Percentiles rank a stretch among this genome's conserved stretches.
Evolutionary conservation across 2,888 invertebrate genomes (phyloP).

Genomic region (Conistra vaccinii): DNA sequence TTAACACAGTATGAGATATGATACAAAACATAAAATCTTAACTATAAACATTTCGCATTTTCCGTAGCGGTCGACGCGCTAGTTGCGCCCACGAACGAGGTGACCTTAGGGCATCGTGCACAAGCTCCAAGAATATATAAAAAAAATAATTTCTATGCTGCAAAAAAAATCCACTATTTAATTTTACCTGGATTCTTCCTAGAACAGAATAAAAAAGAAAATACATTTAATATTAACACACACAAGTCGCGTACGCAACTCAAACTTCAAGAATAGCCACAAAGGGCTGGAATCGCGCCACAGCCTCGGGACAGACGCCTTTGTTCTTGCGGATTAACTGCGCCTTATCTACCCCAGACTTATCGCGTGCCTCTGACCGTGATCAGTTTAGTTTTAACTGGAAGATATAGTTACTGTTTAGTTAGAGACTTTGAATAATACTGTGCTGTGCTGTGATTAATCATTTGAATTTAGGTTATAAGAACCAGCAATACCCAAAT

Average conservation of each 20-base stretch:
- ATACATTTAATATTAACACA: not conserved
- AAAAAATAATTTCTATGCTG: too few relatives aligned
- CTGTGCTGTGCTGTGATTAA: constrained; percentile 7
- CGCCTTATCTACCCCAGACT: constrained; percentile 77
- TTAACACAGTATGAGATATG: too few relatives aligned
- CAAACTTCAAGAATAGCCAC: constrained; percentile 67
- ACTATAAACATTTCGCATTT: too few relatives aligned
- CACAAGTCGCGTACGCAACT: constrained; percentile 15
- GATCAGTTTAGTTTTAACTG: constrained; percentile 64
- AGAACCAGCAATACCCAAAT: too few relatives aligned
- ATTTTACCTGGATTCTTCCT: not conserved
- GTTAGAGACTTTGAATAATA: constrained; percentile 29
- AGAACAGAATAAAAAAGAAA: not conserved
- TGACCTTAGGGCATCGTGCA: too few relatives aligned
- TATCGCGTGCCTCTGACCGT: constrained; percentile 79
- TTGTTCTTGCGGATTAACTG: constrained; percentile 82
- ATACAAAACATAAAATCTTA: too few relatives aligned
- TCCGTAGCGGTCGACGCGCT: too few relatives aligned
- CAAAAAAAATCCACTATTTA: not conserved
- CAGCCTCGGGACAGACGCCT: constrained; percentile 75
- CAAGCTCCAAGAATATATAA: too few relatives aligned
- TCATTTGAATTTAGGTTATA: constrained; percentile 5
- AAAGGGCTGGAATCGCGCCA: constrained; percentile 67
- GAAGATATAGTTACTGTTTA: constrained; percentile 42
- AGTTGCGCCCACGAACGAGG: too few relatives aligned